Evolutionary conservation across 2,113 vertebrate species (phyloP), one percentile per base, ranked within the genome.

Genomic region (Scytalopus superciliaris): DNA sequence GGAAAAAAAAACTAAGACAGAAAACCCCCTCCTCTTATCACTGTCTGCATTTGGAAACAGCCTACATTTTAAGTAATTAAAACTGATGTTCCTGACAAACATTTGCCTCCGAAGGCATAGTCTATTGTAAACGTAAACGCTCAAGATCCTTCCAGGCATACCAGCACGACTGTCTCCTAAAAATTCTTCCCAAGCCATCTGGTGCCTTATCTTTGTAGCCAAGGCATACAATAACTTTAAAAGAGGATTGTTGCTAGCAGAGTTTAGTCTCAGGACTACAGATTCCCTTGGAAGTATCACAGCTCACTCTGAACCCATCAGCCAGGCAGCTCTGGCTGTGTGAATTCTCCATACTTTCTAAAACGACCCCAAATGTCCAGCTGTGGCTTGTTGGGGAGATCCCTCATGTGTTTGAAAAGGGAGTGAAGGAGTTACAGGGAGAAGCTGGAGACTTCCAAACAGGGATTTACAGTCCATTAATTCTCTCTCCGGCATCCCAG

Each of bases 131-230:
- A 96, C 0, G 78, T 55, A 97, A 97, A 84, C 87, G 85, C 64
- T 89, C 72, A 57, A 91, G 87, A 96, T 96, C 78, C 67, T 97
- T 89, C 64, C 84, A 95, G 88, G 85, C 87, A 94, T 89, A 96
- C 94, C 70, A 97, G 70, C 75, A 76, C 15, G 83, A 94, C 64
- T 53, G 7, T 89, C 94, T 97, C 93, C 96, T 96, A 97, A 96
- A 97, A 97, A 95, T 94, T 96, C 95, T 96, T 97, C 88, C 70
- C 84, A 96, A 97, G 89, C 95, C 94, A 96, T 94, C 96, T 97
- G 96, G 96, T 93, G 84, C 59, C 96, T 92, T 94, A 94, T 97
- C 93, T 96, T 95, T 93, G 87, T 77, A 88, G 96, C 89, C 96
- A 97, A 95, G 67, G 72, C 64, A 89, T 84, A 97, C 94, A 95